A percentile compares a stretch with the other conserved stretches of the same genome.
These are phyloP conservation scores for Lycaena phlaeas DNA, from an alignment of 2,888 invertebrate species.

Conservation along the genomic window DNA sequence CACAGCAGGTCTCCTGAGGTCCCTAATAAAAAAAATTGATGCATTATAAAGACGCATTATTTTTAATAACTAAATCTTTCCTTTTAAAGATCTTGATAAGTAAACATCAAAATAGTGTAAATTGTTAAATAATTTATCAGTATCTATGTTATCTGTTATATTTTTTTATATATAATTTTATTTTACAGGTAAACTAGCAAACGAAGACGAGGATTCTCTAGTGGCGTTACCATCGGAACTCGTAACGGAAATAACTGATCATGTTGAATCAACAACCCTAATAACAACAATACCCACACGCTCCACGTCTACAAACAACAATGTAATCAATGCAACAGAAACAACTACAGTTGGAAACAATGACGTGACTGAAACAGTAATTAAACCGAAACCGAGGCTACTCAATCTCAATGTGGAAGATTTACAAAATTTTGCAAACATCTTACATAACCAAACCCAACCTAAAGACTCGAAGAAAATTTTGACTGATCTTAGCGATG, in stretches of 20 bases:
- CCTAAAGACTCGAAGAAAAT: slow-evolving; percentile 35
- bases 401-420: slow-evolving; percentile 58
- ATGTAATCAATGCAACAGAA: slow-evolving; percentile 24
- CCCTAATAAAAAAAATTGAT: no score
- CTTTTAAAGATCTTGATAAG: no score
- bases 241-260: slow-evolving; percentile 17
- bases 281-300: slow-evolving; percentile 22
- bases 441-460: slow-evolving; percentile 48
- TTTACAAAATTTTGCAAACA: slow-evolving; percentile 53
- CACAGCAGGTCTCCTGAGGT: no score
- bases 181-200: slow-evolving; percentile 50
- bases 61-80: no score
- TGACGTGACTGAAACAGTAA: slow-evolving; percentile 26
- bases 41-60: no score
- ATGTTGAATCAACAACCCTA: slow-evolving; percentile 16
- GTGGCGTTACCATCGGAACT: slow-evolving; percentile 18
- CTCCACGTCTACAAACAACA: slow-evolving; percentile 24
- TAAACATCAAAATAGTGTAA: no score
- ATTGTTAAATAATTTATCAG: no score
- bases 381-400: slow-evolving; percentile 44
- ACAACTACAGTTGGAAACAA: slow-evolving; percentile 23
- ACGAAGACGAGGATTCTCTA: slow-evolving; percentile 42
- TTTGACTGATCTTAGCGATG: slow-evolving; percentile 81
- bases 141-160: no score
- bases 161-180: slow-evolving; percentile 10